These are phyloP conservation scores for Sialia sialis DNA, from an alignment of 2,113 vertebrate species.

Conservation along the genomic window DNA sequence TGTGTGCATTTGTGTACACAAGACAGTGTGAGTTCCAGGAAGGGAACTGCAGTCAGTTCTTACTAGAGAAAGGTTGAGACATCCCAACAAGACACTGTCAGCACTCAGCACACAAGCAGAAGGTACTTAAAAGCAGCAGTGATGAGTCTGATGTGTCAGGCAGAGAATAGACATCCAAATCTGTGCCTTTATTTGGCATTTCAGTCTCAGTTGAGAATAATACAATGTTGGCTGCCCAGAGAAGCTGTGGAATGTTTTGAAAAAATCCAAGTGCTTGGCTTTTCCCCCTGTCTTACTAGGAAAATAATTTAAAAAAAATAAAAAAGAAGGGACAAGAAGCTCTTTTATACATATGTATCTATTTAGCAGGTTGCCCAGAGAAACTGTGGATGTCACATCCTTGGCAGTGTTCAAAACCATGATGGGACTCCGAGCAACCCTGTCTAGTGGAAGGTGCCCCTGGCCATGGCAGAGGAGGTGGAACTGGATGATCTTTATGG, in stretches of 20 bases:
- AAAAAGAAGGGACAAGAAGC: background rate
- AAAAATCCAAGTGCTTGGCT: background rate
- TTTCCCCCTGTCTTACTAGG: accelerated
- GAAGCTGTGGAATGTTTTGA: background rate
- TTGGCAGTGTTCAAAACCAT: background rate
- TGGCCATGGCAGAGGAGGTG: background rate
- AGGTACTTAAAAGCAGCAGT: background rate
- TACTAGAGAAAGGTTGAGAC: background rate
- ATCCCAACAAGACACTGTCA: background rate
- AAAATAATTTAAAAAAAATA: no score
- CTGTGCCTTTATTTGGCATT: background rate
- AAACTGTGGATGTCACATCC: accelerated
- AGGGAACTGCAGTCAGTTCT: background rate
- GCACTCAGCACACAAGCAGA: background rate
- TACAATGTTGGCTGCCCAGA: background rate
- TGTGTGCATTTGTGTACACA: background rate
- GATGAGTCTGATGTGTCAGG: background rate
- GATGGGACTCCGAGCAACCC: background rate
- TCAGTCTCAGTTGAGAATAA: background rate
- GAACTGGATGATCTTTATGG: background rate
- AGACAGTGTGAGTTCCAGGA: background rate
- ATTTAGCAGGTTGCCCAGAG: background rate
- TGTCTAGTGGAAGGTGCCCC: background rate
- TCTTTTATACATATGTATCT: background rate
- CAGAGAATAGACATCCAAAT: background rate